Percentiles rank a stretch among this genome's conserved stretches.
phyloP scores from a whole-genome alignment of 2,113 vertebrate species.

The Barbus barbus region DNA sequence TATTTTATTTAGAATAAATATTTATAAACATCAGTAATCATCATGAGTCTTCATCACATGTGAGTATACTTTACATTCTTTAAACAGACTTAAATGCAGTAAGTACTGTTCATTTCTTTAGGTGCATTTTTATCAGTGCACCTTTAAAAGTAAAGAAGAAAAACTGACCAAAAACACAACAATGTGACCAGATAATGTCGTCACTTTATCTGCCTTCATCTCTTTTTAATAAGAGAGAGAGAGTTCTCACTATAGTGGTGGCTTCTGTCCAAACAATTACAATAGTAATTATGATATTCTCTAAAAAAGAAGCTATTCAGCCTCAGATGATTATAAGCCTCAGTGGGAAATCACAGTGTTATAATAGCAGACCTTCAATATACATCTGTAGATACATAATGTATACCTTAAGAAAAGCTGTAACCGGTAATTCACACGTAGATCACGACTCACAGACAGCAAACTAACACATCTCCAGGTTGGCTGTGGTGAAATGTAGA shows the following conservation, averaged over 20 bases:
- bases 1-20: too few relatives aligned
- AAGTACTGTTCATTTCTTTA: too few relatives aligned
- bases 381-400: not conserved
- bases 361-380: not conserved
- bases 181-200: not conserved
- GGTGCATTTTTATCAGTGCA: too few relatives aligned
- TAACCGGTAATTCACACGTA: not conserved
- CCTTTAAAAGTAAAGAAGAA: not conserved
- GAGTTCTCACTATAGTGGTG: not conserved
- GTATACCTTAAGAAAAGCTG: not conserved
- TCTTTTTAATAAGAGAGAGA: not conserved
- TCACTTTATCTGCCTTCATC: not conserved
- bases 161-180: not conserved
- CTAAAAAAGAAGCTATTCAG: not conserved
- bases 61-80: not conserved
- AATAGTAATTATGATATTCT: constrained; percentile 4
- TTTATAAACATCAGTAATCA: too few relatives aligned
- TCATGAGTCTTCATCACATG: not conserved
- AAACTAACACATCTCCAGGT: constrained; percentile 11
- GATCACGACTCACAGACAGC: constrained; percentile 14
- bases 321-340: not conserved
- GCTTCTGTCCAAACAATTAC: not conserved
- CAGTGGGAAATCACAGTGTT: not conserved
- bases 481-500: not conserved
- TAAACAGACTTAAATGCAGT: too few relatives aligned